Evolutionary conservation across 2,113 vertebrate genomes (phyloP), one percentile per base, ranked within the genome.

Genomic region (Malurus alboscapulatus): DNA sequence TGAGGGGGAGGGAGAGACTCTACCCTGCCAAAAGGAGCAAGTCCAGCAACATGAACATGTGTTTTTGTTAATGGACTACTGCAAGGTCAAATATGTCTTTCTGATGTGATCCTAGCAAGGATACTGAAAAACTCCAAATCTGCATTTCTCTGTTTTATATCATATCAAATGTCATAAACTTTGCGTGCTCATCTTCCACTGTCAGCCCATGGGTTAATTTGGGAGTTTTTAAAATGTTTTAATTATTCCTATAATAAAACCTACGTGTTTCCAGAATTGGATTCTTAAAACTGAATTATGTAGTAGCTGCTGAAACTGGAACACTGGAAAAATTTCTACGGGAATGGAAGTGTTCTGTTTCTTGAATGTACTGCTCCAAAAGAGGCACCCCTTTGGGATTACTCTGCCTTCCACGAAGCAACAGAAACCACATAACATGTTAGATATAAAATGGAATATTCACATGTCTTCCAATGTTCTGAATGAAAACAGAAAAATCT

Each of bases 371-470:
- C 45, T 92, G 44, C 44, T 44, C 84, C 61, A 88, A 63, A 87
- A 94, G 77, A 93, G 48, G 30, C 48, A 48, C 21, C 36, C 22
- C n/a, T 75, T 81, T 72, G 61, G 55, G 48, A 59, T 75, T 77
- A 94, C 17, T 67, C 90, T 82, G 74, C 34, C 69, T 95, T 79
- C 68, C 50, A 59, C 29, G 34, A 73, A 84, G 71, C 75, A 86
- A 90, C 57, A 86, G 76, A 93, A 93, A 92, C 14, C 53, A 68
- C 11, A 81, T 40, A 81, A 81, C 68, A 55, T 14, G 10, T 63
- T 89, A 87, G 61, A 59, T 87, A 55, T 71, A 63, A 78, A 87
- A 44, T 45, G 53, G 77, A 87, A 81, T 94, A 58, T 78, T 89
- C 14, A 55, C 18, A 63, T 71, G 48, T 57, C 48, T 81, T 84